Evolutionary conservation across 2,888 invertebrate species (phyloP).

Genomic region (Rhamphomyia laevipes): DNA sequence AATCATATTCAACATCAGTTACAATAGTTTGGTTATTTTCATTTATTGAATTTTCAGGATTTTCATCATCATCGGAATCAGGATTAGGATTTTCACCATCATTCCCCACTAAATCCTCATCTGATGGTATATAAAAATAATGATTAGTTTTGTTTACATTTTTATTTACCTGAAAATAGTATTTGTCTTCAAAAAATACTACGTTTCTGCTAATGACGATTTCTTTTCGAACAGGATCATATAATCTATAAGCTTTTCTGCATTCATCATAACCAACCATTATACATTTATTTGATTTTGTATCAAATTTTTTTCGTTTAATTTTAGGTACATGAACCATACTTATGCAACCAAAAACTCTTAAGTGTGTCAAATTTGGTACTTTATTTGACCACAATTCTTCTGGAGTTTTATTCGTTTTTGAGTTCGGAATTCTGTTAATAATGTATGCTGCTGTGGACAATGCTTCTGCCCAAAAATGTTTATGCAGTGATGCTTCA

Average conservation of each 20-base stretch:
- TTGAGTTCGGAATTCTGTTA: constrained; percentile 18
- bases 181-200: constrained; percentile 5
- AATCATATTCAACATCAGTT: no score
- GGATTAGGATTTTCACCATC: no score
- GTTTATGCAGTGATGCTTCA: constrained; percentile 15
- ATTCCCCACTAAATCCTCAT: no score
- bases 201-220: constrained; percentile 11
- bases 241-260: constrained; percentile 11
- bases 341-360: constrained; percentile 7
- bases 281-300: constrained; percentile 9
- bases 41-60: no score
- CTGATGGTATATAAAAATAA: no score
- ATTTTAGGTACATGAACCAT: constrained; percentile 9
- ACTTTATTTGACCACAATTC: constrained; percentile 17
- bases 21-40: no score
- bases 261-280: constrained; percentile 10
- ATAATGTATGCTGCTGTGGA: constrained; percentile 28
- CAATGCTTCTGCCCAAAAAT: constrained; percentile 31
- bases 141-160: no score
- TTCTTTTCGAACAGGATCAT: constrained; percentile 8
- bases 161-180: no score
- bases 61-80: no score
- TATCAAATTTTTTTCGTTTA: constrained; percentile 9
- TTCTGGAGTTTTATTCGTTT: constrained; percentile 18
- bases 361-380: constrained; percentile 2